These are phyloP conservation scores for Lacerta bilineata DNA, from an alignment of 2,797 vertebrate species.

Conservation along the genomic window DNA sequence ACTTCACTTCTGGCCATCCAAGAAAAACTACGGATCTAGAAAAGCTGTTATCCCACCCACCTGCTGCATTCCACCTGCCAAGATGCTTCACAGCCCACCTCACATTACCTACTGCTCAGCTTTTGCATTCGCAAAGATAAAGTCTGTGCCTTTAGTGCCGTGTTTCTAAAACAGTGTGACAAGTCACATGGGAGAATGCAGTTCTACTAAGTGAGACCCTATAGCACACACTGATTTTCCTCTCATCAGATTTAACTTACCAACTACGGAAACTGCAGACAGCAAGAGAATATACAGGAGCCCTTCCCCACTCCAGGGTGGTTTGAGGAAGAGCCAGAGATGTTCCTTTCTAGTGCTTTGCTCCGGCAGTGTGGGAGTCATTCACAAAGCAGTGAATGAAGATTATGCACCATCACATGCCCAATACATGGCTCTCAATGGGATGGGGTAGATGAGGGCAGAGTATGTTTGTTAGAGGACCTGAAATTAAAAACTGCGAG, in stretches of 20 bases:
- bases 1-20: neutral
- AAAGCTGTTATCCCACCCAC: neutral
- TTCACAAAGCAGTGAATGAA: neutral
- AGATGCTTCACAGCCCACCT: neutral
- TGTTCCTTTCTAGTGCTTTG: neutral
- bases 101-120: neutral
- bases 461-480: neutral
- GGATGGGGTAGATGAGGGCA: neutral
- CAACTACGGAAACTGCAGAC: neutral
- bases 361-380: neutral
- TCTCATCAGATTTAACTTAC: neutral
- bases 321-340: neutral
- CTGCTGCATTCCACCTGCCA: neutral
- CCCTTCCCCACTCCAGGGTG: neutral
- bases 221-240: neutral
- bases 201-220: neutral
- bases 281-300: neutral
- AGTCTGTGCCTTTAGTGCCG: neutral
- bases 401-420: neutral
- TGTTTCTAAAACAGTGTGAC: neutral
- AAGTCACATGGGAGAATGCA: too few relatives aligned
- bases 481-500: neutral
- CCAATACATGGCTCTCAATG: neutral
- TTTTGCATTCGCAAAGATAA: too few relatives aligned
- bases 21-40: neutral